Conservation (phyloP, 2,797 vertebrate species). For the Xiphophorus birchmanni region DNA sequence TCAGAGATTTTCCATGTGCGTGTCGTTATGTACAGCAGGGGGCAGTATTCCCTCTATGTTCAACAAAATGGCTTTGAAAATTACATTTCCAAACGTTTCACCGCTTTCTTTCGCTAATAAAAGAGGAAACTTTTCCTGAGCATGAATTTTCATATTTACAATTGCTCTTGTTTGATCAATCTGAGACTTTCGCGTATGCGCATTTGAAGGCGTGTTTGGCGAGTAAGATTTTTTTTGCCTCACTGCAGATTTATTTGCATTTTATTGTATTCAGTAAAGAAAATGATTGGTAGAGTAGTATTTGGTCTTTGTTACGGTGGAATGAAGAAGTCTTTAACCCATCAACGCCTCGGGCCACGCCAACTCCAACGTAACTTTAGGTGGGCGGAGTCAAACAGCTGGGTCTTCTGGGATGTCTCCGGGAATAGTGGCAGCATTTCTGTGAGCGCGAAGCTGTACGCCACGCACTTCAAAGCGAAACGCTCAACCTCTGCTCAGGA, state of each 20-base stretch:
- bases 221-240: background rate
- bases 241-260: background rate
- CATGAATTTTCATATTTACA: background rate
- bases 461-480: background rate
- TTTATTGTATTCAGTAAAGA: background rate
- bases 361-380: background rate
- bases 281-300: background rate
- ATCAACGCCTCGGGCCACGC: background rate
- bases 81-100: background rate
- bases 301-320: background rate
- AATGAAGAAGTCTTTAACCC: background rate
- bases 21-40: conserved; percentile 37
- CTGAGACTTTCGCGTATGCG: background rate
- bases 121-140: background rate
- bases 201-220: background rate
- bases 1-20: background rate
- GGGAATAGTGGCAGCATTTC: conserved; percentile 46
- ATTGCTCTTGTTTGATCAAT: background rate
- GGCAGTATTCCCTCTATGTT: conserved; percentile 48
- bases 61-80: background rate
- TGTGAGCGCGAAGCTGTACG: conserved; percentile 22
- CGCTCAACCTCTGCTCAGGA: background rate
- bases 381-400: conserved; percentile 74
- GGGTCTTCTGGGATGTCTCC: conserved; percentile 38
- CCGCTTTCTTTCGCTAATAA: background rate